These are phyloP conservation scores for Polia nebulosa DNA, from an alignment of 2,888 invertebrate species.

Conservation along the genomic window DNA sequence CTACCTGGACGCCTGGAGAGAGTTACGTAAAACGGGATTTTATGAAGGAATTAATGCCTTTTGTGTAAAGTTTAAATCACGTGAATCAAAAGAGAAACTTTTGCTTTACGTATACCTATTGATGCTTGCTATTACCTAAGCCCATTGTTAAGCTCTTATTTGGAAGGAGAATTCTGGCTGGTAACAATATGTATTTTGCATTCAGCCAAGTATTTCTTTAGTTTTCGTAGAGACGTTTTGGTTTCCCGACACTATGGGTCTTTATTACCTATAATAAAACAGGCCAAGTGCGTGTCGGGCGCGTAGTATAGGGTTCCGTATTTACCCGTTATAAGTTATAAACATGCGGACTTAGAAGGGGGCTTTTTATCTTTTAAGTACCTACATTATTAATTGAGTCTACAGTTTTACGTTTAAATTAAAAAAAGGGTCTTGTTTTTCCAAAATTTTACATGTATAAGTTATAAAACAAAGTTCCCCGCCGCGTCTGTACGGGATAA, in stretches of 20 bases:
- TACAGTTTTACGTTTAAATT: no score
- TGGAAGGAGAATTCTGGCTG: background rate
- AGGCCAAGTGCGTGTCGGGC: no score
- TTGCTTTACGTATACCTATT: background rate
- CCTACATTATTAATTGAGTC: no score
- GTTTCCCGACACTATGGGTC: background rate
- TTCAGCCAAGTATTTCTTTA: background rate
- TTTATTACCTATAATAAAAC: no score
- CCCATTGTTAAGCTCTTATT: slow-evolving; percentile 23
- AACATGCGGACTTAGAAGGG: no score
- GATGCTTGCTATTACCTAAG: slow-evolving; percentile 43
- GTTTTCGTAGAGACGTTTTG: background rate
- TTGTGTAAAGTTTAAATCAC: background rate
- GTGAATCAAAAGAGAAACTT: slow-evolving; percentile 18
- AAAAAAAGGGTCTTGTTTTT: no score
- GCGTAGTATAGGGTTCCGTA: no score
- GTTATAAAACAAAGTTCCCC: no score
- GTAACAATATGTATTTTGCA: background rate
- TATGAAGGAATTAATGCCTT: slow-evolving; percentile 28
- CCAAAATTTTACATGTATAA: no score
- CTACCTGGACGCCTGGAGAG: slow-evolving; percentile 68
- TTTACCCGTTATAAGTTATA: no score
- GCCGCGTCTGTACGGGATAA: no score
- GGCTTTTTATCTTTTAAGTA: no score
- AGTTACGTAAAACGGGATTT: slow-evolving; percentile 45